Evolutionary conservation across 2,888 invertebrate species (phyloP).

Genomic region (Scaptodrosophila latifasciaeformis): DNA sequence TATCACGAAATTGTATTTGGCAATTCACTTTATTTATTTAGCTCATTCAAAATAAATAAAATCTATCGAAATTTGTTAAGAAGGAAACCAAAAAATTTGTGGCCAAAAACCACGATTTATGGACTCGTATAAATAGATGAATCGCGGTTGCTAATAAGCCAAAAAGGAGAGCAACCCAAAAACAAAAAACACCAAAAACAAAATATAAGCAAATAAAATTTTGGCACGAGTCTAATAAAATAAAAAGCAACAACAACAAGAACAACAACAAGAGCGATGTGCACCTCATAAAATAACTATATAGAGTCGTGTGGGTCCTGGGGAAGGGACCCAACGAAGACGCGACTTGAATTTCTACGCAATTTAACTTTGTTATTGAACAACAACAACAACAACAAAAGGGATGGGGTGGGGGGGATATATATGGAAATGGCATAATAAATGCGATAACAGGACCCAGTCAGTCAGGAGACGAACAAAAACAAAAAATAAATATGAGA

Average conservation of each 20-base stretch:
- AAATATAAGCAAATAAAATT: conserved; percentile 3
- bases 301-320: conserved; percentile 21
- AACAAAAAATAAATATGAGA: no score
- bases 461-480: neutral
- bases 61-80: conserved; percentile 37
- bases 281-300: conserved; percentile 62
- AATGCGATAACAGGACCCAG: conserved; percentile 41
- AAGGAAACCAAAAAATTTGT: conserved; percentile 1
- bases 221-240: conserved; percentile 37
- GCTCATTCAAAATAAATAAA: neutral
- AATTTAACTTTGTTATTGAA: conserved; percentile 57
- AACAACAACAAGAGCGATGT: conserved; percentile 39
- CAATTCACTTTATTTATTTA: no score
- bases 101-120: no score
- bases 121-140: no score
- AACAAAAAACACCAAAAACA: conserved; percentile 4
- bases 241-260: conserved; percentile 18
- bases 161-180: conserved; percentile 6
- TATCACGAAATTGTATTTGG: no score
- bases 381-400: conserved; percentile 11
- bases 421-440: conserved; percentile 43
- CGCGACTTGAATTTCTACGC: conserved; percentile 61
- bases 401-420: neutral
- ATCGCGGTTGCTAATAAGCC: conserved; percentile 1
- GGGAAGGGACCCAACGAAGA: conserved; percentile 17